These are phyloP conservation scores for Trachelus iudaicus DNA, from an alignment of 2,888 invertebrate genomes.

Conservation along the genomic window DNA sequence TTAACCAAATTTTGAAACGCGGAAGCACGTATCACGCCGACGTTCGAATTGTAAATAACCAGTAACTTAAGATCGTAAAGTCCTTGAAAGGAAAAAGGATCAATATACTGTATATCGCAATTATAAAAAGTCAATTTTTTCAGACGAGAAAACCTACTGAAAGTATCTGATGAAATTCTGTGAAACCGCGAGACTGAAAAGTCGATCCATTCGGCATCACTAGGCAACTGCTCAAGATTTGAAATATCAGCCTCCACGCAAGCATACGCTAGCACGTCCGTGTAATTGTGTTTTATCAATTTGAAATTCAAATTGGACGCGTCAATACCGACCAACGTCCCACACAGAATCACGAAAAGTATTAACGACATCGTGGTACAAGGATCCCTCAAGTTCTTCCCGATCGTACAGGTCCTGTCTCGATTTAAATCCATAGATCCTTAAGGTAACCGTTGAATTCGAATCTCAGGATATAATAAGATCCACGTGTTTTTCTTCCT, in stretches of 20 bases:
- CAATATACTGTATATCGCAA: conserved; percentile 40
- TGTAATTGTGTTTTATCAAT: conserved; percentile 33
- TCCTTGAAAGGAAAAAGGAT: conserved; percentile 42
- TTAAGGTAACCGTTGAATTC: neutral
- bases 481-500: neutral
- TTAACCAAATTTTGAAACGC: conserved; percentile 39
- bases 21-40: conserved; percentile 33
- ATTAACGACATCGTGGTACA: neutral
- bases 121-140: conserved; percentile 48
- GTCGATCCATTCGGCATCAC: conserved; percentile 51
- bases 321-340: neutral
- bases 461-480: neutral
- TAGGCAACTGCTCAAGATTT: conserved; percentile 37
- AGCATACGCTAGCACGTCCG: conserved; percentile 46
- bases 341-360: neutral
- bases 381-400: neutral
- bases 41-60: conserved; percentile 42
- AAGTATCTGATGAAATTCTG: conserved; percentile 39
- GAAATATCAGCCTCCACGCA: conserved; percentile 46
- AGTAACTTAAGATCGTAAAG: conserved; percentile 44
- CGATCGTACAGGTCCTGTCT: neutral
- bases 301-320: conserved; percentile 41
- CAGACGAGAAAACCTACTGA: conserved; percentile 39
- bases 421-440: neutral
- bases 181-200: conserved; percentile 48